Evolutionary conservation across 2,888 invertebrate species (phyloP).

Genomic region (Conomelus anceps): DNA sequence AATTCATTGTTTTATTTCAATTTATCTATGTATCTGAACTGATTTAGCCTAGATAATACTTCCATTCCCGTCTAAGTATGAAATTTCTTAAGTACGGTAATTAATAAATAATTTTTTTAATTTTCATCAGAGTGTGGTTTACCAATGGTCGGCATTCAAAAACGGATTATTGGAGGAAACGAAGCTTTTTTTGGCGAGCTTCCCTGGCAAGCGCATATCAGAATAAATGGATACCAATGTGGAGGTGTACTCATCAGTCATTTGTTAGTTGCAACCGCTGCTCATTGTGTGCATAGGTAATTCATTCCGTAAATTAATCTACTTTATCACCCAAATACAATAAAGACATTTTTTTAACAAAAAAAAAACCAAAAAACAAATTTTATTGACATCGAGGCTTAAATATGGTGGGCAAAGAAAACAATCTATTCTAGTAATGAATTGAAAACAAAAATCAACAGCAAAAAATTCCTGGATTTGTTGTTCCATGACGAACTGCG

Average conservation of each 20-base stretch:
- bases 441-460: too few relatives aligned
- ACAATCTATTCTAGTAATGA: not conserved
- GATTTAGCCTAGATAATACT: too few relatives aligned
- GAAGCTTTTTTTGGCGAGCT: slow-evolving; percentile 71
- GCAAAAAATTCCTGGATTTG: too few relatives aligned
- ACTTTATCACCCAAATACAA: too few relatives aligned
- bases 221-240: slow-evolving; percentile 74
- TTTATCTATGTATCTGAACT: too few relatives aligned
- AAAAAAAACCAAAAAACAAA: too few relatives aligned
- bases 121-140: slow-evolving; percentile 56
- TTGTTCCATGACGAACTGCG: too few relatives aligned
- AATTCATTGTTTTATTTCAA: too few relatives aligned
- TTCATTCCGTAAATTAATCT: not conserved
- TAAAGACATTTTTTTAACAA: too few relatives aligned
- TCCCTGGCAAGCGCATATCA: slow-evolving; percentile 81
- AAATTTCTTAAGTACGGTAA: slow-evolving; percentile 36
- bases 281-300: slow-evolving; percentile 66
- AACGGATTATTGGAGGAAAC: slow-evolving; percentile 73
- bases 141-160: slow-evolving; percentile 54
- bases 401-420: not conserved
- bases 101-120: not conserved
- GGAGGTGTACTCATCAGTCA: slow-evolving; percentile 72
- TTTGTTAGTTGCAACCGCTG: slow-evolving; percentile 69
- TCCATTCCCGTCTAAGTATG: too few relatives aligned
- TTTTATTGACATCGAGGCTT: slow-evolving; percentile 11